Evolutionary conservation across 2,797 vertebrate species (phyloP).

Genomic region (Diplodus sargus): DNA sequence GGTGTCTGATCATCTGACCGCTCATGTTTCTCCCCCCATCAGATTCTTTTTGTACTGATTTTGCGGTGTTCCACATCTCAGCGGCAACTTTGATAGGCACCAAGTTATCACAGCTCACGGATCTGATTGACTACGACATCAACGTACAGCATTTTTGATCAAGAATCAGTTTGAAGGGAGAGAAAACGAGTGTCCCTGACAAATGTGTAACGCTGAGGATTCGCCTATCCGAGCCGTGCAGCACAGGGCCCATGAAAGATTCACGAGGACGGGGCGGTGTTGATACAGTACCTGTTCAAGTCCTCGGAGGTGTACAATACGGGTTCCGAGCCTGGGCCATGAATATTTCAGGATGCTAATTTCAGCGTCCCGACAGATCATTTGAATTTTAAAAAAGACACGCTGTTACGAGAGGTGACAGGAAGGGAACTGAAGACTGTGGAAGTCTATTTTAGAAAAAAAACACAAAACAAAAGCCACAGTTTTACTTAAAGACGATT

Average conservation of each 20-base stretch:
- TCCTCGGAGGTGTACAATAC: slow-evolving; percentile 60
- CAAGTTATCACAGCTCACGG: no score
- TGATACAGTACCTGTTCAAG: slow-evolving; percentile 67
- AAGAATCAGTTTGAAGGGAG: slow-evolving; percentile 25
- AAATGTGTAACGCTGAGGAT: slow-evolving; percentile 13
- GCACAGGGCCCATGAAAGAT: slow-evolving; percentile 66
- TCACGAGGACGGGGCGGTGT: slow-evolving; percentile 43
- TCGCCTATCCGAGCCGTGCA: slow-evolving; percentile 42
- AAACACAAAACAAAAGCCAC: slow-evolving; percentile 9
- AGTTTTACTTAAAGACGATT: slow-evolving; percentile 8
- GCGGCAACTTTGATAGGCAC: no score
- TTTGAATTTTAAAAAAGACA: slow-evolving; percentile 70
- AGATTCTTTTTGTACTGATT: no score
- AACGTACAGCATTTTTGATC: slow-evolving; percentile 4
- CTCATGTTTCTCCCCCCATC: no score
- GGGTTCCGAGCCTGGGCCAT: slow-evolving; percentile 61
- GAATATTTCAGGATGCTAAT: slow-evolving; percentile 83
- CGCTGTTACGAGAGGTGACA: slow-evolving; percentile 63
- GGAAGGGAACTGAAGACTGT: slow-evolving; percentile 49
- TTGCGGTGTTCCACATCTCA: no score
- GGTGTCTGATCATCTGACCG: no score
- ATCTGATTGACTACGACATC: no score
- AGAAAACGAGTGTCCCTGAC: slow-evolving; percentile 23
- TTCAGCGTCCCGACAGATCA: slow-evolving; percentile 66
- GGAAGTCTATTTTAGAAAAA: slow-evolving; percentile 33